These are phyloP conservation scores for Lasiommata megera DNA, from an alignment of 2,888 invertebrate species.

Conservation along the genomic window DNA sequence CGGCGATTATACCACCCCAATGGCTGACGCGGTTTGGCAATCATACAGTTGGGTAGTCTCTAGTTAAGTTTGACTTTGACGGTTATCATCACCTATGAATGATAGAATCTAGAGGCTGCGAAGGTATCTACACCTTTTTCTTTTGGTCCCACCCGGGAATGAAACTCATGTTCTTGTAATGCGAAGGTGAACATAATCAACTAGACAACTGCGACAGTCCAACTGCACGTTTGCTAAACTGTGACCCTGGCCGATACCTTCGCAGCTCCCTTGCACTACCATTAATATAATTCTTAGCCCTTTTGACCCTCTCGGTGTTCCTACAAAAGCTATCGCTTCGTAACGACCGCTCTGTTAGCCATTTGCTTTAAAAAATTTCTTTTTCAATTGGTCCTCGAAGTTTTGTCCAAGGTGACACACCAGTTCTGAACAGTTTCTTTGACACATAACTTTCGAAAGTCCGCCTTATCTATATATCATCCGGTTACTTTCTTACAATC, in stretches of 20 bases:
- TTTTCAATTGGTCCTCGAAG: background rate
- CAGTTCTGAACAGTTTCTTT: no score
- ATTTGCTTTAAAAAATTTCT: background rate
- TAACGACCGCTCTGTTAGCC: slow-evolving; percentile 8
- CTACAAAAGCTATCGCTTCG: slow-evolving; percentile 9
- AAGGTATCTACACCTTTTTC: no score
- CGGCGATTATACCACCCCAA: background rate
- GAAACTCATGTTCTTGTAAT: no score
- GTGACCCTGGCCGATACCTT: slow-evolving; percentile 5
- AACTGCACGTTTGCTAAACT: slow-evolving; percentile 6
- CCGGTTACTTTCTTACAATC: no score
- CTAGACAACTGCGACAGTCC: background rate
- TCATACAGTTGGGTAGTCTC: slow-evolving; percentile 7
- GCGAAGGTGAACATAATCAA: no score
- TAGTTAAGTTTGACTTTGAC: no score
- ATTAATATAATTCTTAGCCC: slow-evolving; percentile 32
- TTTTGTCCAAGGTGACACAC: background rate
- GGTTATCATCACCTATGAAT: no score
- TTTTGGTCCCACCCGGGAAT: no score
- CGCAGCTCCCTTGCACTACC: slow-evolving; percentile 22
- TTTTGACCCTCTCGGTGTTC: slow-evolving; percentile 26
- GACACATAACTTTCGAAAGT: no score
- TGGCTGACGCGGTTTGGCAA: background rate
- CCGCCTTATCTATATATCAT: no score
- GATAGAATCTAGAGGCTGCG: no score